Percentiles rank a stretch among this genome's conserved stretches.
Evolutionary conservation across 2,113 vertebrate species (phyloP).

Genomic region (Chauna torquata): DNA sequence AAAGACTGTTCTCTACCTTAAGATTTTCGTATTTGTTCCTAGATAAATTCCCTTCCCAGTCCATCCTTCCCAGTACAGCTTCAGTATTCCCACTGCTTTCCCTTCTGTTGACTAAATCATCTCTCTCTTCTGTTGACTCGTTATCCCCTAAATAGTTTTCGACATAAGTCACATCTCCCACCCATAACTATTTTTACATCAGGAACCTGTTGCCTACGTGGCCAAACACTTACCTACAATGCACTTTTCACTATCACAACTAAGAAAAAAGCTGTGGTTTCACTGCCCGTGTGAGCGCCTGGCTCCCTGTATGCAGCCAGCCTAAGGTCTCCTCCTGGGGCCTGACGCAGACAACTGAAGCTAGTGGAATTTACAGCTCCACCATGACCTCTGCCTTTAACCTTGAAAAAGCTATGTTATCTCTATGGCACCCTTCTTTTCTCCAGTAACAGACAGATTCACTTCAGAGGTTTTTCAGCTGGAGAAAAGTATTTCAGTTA

Average conservation of each 20-base stretch:
- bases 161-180: not conserved
- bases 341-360: not conserved
- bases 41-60: not conserved
- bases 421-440: conserved; percentile 6
- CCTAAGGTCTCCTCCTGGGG: not conserved
- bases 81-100: not conserved
- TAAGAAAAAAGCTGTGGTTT: not conserved
- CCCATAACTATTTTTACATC: not conserved
- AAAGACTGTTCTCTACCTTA: not conserved
- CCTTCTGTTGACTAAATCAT: not conserved
- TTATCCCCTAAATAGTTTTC: not conserved
- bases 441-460: not conserved
- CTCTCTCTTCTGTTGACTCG: not conserved
- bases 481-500: not conserved
- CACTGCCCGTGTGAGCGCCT: rapidly evolving
- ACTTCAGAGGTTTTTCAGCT: not conserved
- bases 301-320: not conserved
- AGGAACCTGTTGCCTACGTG: not conserved
- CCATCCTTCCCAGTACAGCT: not conserved
- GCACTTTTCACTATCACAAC: not conserved
- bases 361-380: conserved; percentile 10
- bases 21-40: not conserved
- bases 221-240: not conserved
- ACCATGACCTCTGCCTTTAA: conserved; percentile 9
- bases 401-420: conserved; percentile 41